phyloP scores from a whole-genome alignment of 1,140 invertebrate genomes.

The Helicorthomorpha holstii region DNA sequence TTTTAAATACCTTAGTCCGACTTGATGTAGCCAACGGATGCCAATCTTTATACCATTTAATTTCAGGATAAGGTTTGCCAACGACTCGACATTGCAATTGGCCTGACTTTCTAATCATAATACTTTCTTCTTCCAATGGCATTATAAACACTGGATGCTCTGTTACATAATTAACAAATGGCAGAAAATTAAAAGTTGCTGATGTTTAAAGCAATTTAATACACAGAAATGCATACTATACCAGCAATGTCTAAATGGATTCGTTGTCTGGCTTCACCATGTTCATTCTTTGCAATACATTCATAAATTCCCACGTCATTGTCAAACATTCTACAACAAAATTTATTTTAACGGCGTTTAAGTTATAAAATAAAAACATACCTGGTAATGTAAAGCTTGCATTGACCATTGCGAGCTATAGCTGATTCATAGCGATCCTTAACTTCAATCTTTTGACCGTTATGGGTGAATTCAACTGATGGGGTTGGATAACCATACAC shows the following conservation, averaged over 20 bases:
- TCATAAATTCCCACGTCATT: constrained; percentile 85
- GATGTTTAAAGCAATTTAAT: neutral
- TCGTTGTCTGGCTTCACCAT: constrained; percentile 63
- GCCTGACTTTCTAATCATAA: constrained; percentile 51
- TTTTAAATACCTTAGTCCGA: constrained; percentile 48
- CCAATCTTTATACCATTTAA: constrained; percentile 98
- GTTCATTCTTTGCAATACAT: constrained; percentile 78
- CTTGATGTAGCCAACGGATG: constrained; percentile 60
- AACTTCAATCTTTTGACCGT: constrained; percentile 59
- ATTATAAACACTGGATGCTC: constrained; percentile 81
- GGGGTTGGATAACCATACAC: constrained; percentile 86
- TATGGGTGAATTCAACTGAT: constrained; percentile 70
- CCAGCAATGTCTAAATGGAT: constrained; percentile 66
- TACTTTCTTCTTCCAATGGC: constrained; percentile 49
- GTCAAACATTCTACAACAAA: constrained; percentile 52
- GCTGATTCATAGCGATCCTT: constrained; percentile 59
- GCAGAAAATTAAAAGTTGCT: neutral
- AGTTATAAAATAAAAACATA: constrained; percentile 7
- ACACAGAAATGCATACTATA: constrained; percentile 1
- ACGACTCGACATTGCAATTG: constrained; percentile 66
- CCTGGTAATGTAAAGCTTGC: constrained; percentile 37
- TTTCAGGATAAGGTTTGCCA: constrained; percentile 77
- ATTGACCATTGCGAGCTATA: constrained; percentile 74
- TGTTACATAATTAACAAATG: constrained; percentile 11
- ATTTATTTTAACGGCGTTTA: neutral